phyloP scores from a whole-genome alignment of 2,888 invertebrate species.

The Dasypogon diadema region DNA sequence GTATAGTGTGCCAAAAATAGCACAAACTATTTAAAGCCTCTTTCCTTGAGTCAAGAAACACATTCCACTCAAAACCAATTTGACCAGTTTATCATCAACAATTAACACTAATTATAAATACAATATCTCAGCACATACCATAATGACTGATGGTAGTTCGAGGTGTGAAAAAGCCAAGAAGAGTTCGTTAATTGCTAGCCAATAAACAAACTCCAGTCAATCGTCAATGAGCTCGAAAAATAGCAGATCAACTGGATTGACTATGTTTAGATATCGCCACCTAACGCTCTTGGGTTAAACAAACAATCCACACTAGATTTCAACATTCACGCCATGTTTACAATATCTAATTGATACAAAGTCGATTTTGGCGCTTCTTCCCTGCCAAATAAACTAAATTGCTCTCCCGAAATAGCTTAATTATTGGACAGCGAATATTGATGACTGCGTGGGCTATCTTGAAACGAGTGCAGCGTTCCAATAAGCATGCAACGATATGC shows the following conservation, averaged over 20 bases:
- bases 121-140: not conserved
- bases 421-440: too few relatives aligned
- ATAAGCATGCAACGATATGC: not conserved
- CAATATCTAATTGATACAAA: not conserved
- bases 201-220: constrained; percentile 25
- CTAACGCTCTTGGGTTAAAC: not conserved
- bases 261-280: not conserved
- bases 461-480: too few relatives aligned
- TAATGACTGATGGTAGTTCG: not conserved
- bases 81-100: too few relatives aligned
- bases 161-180: constrained; percentile 5
- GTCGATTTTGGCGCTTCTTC: not conserved
- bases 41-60: too few relatives aligned
- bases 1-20: too few relatives aligned
- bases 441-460: not conserved
- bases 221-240: not conserved
- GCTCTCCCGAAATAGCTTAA: not conserved
- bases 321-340: constrained; percentile 1
- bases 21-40: too few relatives aligned
- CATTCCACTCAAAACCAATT: too few relatives aligned
- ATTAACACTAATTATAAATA: not conserved
- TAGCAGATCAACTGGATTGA: constrained; percentile 1
- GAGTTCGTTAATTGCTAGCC: not conserved
- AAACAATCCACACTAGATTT: not conserved
- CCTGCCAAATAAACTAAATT: not conserved